Evolutionary conservation across 2,888 invertebrate genomes (phyloP).

Genomic region (Drosophila kanekoi): DNA sequence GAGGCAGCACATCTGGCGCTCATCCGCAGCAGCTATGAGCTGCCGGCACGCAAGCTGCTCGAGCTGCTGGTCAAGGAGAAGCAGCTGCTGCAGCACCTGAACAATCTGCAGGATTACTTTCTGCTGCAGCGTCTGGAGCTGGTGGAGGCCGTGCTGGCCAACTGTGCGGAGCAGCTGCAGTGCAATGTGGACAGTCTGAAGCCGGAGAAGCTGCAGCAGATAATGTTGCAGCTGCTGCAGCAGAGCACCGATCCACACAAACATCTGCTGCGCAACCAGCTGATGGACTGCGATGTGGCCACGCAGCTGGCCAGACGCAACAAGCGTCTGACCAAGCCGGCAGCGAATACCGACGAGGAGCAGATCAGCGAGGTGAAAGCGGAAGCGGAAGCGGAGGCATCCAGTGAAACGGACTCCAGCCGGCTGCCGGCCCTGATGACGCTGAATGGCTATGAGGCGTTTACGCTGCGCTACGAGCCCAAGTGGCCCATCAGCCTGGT

Average conservation of each 20-base stretch:
- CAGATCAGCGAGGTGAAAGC: background rate
- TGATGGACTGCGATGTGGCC: conserved; percentile 41
- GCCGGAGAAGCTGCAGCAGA: conserved; percentile 37
- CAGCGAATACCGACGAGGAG: background rate
- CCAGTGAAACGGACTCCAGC: background rate
- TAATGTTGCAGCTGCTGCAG: conserved; percentile 31
- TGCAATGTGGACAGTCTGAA: conserved; percentile 30
- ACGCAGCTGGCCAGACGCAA: conserved; percentile 37
- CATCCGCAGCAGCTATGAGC: conserved; percentile 52
- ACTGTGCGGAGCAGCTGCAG: conserved; percentile 26
- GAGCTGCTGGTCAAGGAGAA: conserved; percentile 37
- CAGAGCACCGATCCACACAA: conserved; percentile 40
- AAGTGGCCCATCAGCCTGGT: conserved; percentile 65
- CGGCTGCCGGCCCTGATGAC: conserved; percentile 8
- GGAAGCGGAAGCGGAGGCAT: conserved; percentile 5
- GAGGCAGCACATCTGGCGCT: conserved; percentile 24
- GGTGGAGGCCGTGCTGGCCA: conserved; percentile 22
- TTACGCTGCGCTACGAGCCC: conserved; percentile 47
- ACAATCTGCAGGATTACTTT: conserved; percentile 50
- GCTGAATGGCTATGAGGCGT: conserved; percentile 51
- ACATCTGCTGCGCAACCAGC: conserved; percentile 46
- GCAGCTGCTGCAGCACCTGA: conserved; percentile 42
- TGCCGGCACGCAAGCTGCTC: conserved; percentile 51
- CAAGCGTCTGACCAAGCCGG: background rate
- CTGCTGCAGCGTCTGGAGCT: conserved; percentile 46